Evolutionary conservation across 2,797 vertebrate species (phyloP), one percentile per base, ranked within the genome.

Genomic region (Parauchenoglanis ngamensis): DNA sequence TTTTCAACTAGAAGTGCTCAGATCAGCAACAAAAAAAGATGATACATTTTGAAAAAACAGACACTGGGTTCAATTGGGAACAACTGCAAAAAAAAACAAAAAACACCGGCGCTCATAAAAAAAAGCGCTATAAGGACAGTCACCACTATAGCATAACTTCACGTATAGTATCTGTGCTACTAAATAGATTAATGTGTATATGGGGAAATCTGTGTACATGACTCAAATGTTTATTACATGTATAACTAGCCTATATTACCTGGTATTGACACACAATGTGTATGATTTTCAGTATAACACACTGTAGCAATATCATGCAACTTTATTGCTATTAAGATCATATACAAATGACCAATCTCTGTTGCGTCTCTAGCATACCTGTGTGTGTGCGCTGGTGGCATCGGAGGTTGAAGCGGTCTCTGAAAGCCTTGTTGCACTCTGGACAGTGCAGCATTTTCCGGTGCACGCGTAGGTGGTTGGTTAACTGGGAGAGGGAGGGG

Each of bases 341-440:
- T 40, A 10, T 61, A 63, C 10, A 13, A 63, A 81, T 28, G 21
- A 61, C 46, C 21, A 49, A 7, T 46, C 56, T n/a, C 13, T 65
- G 23, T 10, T 63, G 44, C 11, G 6, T 78, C 65, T 88, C 31
- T 7, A 49, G 2, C 83, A 40, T 88, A 65, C 89, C 87, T 21
- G 81, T 87, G 63, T 89, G 89, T 54, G 85, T 85, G 40, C 73
- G 88, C 86, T 88, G 56, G 46, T 86, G 90, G 46, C 79, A 75
- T 28, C 83, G 77, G 72, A 89, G 88, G 54, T 86, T 88, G 35
- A 83, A 88, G 57, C 84, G 80, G 85, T 89, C 87, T 52, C 88
- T 80, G 85, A 88, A 90, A 19, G 85, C 72, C 70, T 87, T 90
- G 80, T 61, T 88, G 82, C 89, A 90, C 35, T 86, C 80, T 5